Evolutionary conservation across 2,888 invertebrate genomes (phyloP).

Genomic region (Lasioglossum villosulum): DNA sequence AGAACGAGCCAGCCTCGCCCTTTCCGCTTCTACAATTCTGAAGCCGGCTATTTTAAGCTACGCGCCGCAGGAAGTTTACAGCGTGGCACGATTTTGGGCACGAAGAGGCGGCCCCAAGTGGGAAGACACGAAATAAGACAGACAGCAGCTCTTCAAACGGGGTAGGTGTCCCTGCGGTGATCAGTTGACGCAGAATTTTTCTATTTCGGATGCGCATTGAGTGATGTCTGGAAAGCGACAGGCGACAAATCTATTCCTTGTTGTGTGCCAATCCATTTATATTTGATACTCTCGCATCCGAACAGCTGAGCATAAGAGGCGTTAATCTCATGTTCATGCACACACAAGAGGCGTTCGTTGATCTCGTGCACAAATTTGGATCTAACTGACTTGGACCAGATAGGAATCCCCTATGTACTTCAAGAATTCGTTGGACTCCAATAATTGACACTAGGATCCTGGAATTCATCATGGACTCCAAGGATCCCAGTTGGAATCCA

Average conservation of each 20-base stretch:
- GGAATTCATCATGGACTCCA: no score
- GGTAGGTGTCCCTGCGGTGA: constrained; percentile 50
- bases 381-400: no score
- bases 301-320: no score
- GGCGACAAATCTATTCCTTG: constrained; percentile 2
- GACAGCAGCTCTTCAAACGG: constrained; percentile 55
- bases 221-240: neutral
- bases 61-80: constrained; percentile 77
- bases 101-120: constrained; percentile 59
- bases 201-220: constrained; percentile 16
- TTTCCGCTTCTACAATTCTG: constrained; percentile 62
- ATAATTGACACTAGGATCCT: no score
- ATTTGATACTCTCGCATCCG: neutral
- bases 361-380: no score
- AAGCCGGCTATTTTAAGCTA: constrained; percentile 74
- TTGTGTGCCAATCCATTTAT: neutral
- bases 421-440: no score
- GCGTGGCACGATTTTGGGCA: constrained; percentile 66
- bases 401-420: no score
- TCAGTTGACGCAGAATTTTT: constrained; percentile 42
- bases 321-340: no score
- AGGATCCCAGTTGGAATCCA: no score
- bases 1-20: constrained; percentile 54
- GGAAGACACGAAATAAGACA: constrained; percentile 48
- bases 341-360: no score